phyloP scores from a whole-genome alignment of 1,140 invertebrate genomes.

The Eumaeus atala region DNA sequence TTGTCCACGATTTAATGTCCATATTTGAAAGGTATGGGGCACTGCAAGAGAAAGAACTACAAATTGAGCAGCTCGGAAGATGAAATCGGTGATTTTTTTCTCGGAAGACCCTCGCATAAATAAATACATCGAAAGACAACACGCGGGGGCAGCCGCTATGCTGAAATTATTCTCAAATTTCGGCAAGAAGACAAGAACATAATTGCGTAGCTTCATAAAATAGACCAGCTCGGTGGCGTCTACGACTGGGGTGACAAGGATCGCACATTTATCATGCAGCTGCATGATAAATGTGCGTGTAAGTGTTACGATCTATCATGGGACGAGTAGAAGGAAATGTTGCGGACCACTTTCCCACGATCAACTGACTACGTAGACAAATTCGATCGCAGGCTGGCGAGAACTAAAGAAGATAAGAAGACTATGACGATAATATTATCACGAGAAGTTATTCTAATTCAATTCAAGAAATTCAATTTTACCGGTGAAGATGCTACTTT shows the following conservation, averaged over 20 bases:
- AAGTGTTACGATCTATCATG: too few species aligned
- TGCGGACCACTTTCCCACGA: slow-evolving; percentile 28
- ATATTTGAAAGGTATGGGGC: too few species aligned
- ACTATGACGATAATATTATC: slow-evolving; percentile 34
- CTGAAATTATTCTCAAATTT: slow-evolving; percentile 28
- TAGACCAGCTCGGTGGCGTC: slow-evolving; percentile 20
- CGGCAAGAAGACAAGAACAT: slow-evolving; percentile 26
- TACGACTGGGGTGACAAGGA: slow-evolving; percentile 23
- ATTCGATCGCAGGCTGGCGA: slow-evolving; percentile 26
- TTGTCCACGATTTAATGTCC: too few species aligned
- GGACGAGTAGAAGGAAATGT: slow-evolving; percentile 27
- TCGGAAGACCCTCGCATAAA: too few species aligned
- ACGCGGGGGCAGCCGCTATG: slow-evolving; percentile 19
- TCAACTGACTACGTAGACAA: slow-evolving; percentile 21
- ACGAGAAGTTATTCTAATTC: slow-evolving; percentile 29
- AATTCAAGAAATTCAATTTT: slow-evolving; percentile 32
- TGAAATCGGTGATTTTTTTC: too few species aligned
- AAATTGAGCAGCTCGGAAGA: too few species aligned
- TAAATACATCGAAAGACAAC: too few species aligned
- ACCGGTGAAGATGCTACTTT: too few species aligned
- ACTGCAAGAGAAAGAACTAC: too few species aligned
- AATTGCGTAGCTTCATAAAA: slow-evolving; percentile 28
- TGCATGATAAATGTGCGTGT: slow-evolving; percentile 5
- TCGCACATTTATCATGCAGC: slow-evolving; percentile 17
- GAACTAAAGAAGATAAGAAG: slow-evolving; percentile 22